Conservation (phyloP, 2,797 vertebrate species). For the Neostethus bicornis region DNA sequence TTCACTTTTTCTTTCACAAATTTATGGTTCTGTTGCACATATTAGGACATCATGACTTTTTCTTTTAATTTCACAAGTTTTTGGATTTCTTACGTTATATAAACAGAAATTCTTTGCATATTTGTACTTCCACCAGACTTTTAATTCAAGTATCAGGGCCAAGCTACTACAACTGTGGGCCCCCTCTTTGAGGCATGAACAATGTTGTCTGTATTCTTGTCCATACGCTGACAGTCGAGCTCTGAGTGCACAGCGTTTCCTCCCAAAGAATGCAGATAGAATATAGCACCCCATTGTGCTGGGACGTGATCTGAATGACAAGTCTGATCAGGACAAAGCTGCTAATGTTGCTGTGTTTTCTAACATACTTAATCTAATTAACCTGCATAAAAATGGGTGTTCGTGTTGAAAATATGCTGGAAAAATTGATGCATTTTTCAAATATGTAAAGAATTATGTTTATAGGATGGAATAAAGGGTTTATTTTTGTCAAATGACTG, state of each 20-base stretch:
- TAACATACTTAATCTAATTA: slow-evolving; percentile 10
- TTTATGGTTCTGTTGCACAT: too few species aligned
- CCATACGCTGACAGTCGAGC: slow-evolving; percentile 31
- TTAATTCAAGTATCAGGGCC: slow-evolving; percentile 12
- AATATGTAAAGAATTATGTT: too few species aligned
- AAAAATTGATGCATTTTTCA: neutral
- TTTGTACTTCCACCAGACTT: neutral
- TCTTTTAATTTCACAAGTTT: too few species aligned
- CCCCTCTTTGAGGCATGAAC: slow-evolving; percentile 30
- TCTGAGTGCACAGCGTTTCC: slow-evolving; percentile 30
- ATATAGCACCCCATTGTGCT: slow-evolving; percentile 47
- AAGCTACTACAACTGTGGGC: slow-evolving; percentile 19
- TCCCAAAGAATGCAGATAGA: slow-evolving; percentile 51
- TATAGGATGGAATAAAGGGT: too few species aligned
- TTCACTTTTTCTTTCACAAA: too few species aligned
- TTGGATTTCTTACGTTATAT: too few species aligned
- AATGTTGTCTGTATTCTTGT: slow-evolving; percentile 51
- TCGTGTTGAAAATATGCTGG: neutral
- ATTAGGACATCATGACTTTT: too few species aligned
- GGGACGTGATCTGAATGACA: slow-evolving; percentile 44
- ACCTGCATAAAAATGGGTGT: slow-evolving; percentile 3
- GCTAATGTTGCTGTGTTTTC: slow-evolving; percentile 14
- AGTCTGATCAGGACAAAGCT: slow-evolving; percentile 28
- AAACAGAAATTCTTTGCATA: slow-evolving; percentile 1
- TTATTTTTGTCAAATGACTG: too few species aligned